These are phyloP conservation scores for Amphiduros pacificus DNA, from an alignment of 2,888 invertebrate species.

Conservation along the genomic window DNA sequence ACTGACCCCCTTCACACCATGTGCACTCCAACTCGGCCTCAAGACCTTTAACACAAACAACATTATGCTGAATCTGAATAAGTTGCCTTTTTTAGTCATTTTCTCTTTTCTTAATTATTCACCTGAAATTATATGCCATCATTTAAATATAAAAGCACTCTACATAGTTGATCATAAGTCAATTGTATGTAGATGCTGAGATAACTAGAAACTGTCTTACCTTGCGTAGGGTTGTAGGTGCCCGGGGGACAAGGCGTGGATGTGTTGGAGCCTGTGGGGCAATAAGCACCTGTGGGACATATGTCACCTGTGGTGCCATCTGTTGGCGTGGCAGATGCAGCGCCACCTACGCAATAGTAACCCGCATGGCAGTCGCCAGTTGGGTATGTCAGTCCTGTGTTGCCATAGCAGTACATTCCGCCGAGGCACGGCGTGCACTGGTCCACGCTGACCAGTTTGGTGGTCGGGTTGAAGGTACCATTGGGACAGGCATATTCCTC, in stretches of 20 bases:
- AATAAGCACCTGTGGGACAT: slow-evolving; percentile 49
- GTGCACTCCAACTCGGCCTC: slow-evolving; percentile 40
- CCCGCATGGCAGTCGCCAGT: slow-evolving; percentile 40
- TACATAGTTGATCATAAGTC: too few relatives aligned
- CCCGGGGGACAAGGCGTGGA: slow-evolving; percentile 47
- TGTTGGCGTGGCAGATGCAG: slow-evolving; percentile 44
- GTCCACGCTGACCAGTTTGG: slow-evolving; percentile 31
- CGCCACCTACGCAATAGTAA: slow-evolving; percentile 49
- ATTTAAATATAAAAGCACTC: too few relatives aligned
- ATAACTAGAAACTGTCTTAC: slow-evolving; percentile 32
- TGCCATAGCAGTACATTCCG: slow-evolving; percentile 50
- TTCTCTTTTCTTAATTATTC: too few relatives aligned
- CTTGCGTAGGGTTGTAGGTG: slow-evolving; percentile 45
- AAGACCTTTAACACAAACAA: slow-evolving; percentile 35
- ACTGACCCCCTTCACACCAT: slow-evolving; percentile 47
- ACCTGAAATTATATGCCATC: too few relatives aligned
- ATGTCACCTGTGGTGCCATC: slow-evolving; percentile 43
- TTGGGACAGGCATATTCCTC: slow-evolving; percentile 47
- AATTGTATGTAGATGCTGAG: too few relatives aligned
- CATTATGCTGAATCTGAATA: too few relatives aligned
- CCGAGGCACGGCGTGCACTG: slow-evolving; percentile 47
- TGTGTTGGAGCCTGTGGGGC: slow-evolving; percentile 41
- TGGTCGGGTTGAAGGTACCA: slow-evolving; percentile 43
- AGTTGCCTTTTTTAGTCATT: too few relatives aligned
- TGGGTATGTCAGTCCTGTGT: slow-evolving; percentile 38